Evolutionary conservation across 2,888 invertebrate genomes (phyloP).

Genomic region (Andrena hattorfiana): DNA sequence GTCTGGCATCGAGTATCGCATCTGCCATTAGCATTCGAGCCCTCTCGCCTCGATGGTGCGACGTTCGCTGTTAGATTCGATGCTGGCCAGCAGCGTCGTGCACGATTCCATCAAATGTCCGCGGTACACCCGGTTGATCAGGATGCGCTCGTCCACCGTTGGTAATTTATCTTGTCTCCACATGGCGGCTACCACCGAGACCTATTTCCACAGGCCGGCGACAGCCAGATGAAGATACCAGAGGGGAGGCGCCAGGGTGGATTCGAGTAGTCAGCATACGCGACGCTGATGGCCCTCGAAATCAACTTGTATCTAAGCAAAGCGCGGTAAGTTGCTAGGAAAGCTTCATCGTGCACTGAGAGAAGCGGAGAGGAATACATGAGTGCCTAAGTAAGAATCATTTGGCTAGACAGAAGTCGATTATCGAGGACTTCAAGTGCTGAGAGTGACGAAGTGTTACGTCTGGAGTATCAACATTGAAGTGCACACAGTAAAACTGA

Average conservation of each 20-base stretch:
- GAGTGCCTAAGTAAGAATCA: not conserved
- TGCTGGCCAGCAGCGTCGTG: conserved; percentile 52
- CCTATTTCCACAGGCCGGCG: conserved; percentile 29
- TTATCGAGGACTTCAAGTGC: not conserved
- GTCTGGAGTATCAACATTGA: not conserved
- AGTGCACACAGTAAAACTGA: too few species aligned
- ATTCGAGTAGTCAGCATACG: not conserved
- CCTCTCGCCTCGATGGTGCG: conserved; percentile 64
- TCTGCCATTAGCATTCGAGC: conserved; percentile 80
- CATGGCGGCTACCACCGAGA: conserved; percentile 50
- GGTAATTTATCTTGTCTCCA: conserved; percentile 66
- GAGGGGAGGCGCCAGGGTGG: not conserved
- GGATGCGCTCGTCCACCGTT: conserved; percentile 67
- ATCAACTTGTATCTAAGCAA: not conserved
- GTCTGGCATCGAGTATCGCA: conserved; percentile 80
- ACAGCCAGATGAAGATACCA: conserved; percentile 43
- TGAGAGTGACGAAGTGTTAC: not conserved
- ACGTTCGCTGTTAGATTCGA: conserved; percentile 63
- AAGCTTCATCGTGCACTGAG: not conserved
- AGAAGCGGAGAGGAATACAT: not conserved
- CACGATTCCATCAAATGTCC: conserved; percentile 64
- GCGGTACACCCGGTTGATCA: conserved; percentile 55
- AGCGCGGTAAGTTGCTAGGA: not conserved
- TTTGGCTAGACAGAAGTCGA: not conserved
- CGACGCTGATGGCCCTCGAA: not conserved